Percentiles rank a stretch among this genome's conserved stretches.
These are phyloP conservation scores for Haemorhous mexicanus DNA, from an alignment of 2,113 vertebrate genomes.

Conservation along the genomic window DNA sequence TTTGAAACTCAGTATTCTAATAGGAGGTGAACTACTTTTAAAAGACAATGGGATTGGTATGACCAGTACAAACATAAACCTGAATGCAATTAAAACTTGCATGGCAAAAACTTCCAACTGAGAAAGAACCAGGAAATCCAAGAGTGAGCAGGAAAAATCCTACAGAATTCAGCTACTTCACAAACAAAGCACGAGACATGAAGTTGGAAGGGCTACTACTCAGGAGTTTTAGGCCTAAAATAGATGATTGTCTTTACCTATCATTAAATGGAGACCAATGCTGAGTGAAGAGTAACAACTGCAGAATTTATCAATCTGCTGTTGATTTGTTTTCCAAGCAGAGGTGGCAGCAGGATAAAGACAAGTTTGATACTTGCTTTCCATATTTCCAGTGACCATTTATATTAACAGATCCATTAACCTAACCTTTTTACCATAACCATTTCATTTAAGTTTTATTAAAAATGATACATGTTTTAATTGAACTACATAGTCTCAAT, in stretches of 20 bases:
- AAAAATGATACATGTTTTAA: neutral
- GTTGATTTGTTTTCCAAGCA: neutral
- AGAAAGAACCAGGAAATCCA: neutral
- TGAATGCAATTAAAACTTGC: neutral
- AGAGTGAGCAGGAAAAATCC: neutral
- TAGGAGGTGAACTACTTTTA: neutral
- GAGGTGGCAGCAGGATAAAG: neutral
- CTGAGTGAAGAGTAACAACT: neutral
- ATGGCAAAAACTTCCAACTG: neutral
- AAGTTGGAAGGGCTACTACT: neutral
- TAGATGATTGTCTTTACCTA: neutral
- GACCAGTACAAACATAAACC: neutral
- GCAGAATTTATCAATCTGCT: neutral
- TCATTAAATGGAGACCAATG: neutral
- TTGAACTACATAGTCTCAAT: neutral
- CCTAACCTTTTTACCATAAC: neutral
- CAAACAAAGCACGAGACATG: neutral
- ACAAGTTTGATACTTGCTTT: neutral
- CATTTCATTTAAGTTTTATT: neutral
- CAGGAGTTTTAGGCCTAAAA: neutral
- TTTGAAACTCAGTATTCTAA: neutral
- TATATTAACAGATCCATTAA: neutral
- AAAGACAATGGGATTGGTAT: neutral
- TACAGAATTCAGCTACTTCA: rapidly evolving
- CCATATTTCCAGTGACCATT: neutral